Conservation (phyloP, 2,797 vertebrate species). For the Diplodus sargus region DNA sequence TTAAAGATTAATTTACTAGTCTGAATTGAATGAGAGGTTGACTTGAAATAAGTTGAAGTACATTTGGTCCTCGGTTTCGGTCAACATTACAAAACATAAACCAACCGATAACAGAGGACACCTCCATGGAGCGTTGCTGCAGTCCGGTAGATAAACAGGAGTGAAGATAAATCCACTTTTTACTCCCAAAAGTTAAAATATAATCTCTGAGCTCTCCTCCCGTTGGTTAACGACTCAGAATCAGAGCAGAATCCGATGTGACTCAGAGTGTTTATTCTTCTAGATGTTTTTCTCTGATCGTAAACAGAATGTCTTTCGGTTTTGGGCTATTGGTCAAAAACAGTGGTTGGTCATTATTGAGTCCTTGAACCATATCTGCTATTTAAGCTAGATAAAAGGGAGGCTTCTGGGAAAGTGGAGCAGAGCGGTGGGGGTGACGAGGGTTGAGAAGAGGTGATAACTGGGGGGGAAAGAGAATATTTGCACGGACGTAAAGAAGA, state of each 20-base stretch:
- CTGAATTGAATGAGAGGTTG: neutral
- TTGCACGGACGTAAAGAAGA: conserved; percentile 77
- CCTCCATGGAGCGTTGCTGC: too few relatives aligned
- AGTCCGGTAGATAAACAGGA: too few relatives aligned
- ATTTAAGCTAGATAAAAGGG: conserved; percentile 9
- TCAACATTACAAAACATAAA: too few relatives aligned
- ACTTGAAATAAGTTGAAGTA: too few relatives aligned
- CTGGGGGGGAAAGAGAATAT: conserved; percentile 39
- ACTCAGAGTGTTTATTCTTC: neutral
- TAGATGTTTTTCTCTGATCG: neutral
- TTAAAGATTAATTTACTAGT: neutral
- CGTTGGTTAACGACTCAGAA: too few relatives aligned
- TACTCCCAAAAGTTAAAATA: too few relatives aligned
- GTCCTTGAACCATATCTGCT: neutral
- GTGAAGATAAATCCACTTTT: too few relatives aligned
- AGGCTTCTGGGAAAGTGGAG: conserved; percentile 58
- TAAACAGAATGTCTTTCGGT: neutral
- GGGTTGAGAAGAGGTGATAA: conserved; percentile 9
- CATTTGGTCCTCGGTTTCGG: too few relatives aligned
- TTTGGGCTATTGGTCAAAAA: neutral
- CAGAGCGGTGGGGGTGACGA: conserved; percentile 19
- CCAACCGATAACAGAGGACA: too few relatives aligned
- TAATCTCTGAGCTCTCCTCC: too few relatives aligned
- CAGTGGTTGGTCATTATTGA: neutral
- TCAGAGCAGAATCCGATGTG: too few relatives aligned